phyloP scores from a whole-genome alignment of 2,797 vertebrate genomes.

The Varecia variegata region DNA sequence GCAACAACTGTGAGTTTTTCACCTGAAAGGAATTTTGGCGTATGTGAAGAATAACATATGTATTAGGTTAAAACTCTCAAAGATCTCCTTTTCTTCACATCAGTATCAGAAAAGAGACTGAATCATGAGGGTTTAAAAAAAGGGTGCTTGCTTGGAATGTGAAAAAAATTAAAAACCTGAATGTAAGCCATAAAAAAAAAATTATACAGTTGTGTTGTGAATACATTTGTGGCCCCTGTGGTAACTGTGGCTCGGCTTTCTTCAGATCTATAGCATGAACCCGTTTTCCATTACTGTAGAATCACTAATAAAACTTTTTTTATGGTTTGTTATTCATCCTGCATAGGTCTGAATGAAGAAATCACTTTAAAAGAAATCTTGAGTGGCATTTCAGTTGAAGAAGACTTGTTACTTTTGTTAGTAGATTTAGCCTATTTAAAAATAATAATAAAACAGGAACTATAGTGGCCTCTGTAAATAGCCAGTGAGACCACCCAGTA shows the following conservation, averaged over 20 bases:
- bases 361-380: conserved; percentile 1
- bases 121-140: conserved; percentile 16
- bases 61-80: conserved; percentile 77
- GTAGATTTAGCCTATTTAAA: conserved; percentile 61
- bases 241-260: neutral
- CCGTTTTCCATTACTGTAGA: neutral
- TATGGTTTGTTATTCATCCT: neutral
- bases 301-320: neutral
- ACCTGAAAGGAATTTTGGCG: conserved; percentile 80
- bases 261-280: neutral
- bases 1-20: conserved; percentile 85
- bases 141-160: conserved; percentile 48
- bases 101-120: conserved; percentile 37
- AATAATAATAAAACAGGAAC: conserved; percentile 28
- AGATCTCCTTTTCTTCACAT: conserved; percentile 76
- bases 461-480: neutral
- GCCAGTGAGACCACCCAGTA: neutral
- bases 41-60: conserved; percentile 76
- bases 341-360: conserved; percentile 38
- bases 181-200: conserved; percentile 13
- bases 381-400: conserved; percentile 27
- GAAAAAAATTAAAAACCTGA: neutral
- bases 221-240: neutral
- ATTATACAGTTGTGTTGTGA: neutral
- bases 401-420: conserved; percentile 46